phyloP scores from a whole-genome alignment of 2,797 vertebrate species.

The Falco novaeseelandiae region DNA sequence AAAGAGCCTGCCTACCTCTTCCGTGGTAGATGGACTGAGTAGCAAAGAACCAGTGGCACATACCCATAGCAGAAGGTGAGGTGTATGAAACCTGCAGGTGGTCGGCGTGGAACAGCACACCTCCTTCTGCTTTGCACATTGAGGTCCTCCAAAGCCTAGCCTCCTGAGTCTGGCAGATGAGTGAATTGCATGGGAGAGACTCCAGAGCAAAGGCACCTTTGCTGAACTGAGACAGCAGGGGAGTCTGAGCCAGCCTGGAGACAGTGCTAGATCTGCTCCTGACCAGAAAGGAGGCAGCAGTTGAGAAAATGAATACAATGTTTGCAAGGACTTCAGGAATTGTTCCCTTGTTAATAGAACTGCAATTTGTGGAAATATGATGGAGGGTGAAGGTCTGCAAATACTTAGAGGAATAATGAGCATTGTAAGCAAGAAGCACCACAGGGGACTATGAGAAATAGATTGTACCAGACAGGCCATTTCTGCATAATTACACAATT shows the following conservation, averaged over 20 bases:
- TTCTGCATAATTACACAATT: constrained; percentile 72
- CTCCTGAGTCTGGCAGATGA: not conserved
- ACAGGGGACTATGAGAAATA: constrained; percentile 67
- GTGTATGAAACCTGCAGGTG: not conserved
- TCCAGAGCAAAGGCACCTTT: not conserved
- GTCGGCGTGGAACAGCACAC: not conserved
- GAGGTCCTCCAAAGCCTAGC: not conserved
- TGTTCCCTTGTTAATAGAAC: constrained; percentile 64
- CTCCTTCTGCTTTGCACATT: accelerated
- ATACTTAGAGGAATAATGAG: constrained; percentile 71
- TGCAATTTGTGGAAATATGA: constrained; percentile 69
- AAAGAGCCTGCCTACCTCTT: not conserved
- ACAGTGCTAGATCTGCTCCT: not conserved
- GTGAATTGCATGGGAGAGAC: not conserved
- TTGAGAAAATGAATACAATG: constrained; percentile 53
- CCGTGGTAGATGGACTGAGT: not conserved
- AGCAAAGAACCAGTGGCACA: not conserved
- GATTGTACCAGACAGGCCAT: constrained; percentile 66
- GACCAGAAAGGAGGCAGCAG: constrained; percentile 36
- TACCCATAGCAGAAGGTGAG: not conserved
- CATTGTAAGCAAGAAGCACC: constrained; percentile 70
- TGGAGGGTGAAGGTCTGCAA: constrained; percentile 70
- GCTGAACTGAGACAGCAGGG: not conserved
- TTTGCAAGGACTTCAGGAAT: constrained; percentile 66
- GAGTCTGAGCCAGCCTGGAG: not conserved